Evolutionary conservation across 2,888 invertebrate species (phyloP).

Genomic region (Autographa pulchrina): DNA sequence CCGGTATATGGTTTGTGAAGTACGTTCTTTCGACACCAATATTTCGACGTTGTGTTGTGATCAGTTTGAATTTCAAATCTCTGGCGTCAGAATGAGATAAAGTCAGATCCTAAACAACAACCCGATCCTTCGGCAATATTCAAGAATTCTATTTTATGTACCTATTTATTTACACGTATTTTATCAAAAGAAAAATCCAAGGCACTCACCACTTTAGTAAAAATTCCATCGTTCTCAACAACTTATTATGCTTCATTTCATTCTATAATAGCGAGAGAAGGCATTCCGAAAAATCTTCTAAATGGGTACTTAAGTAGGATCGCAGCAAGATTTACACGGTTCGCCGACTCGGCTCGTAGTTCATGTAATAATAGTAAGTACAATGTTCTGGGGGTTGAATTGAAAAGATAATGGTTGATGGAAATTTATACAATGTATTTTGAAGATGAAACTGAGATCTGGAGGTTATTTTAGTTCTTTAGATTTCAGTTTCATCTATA

Average conservation of each 20-base stretch:
- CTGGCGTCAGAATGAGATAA: too few species aligned
- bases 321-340: constrained; percentile 26
- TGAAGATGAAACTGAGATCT: neutral
- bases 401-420: neutral
- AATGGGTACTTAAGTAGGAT: constrained; percentile 44
- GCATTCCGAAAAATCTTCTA: constrained; percentile 40
- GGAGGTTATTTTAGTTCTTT: too few species aligned
- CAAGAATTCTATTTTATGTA: neutral
- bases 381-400: neutral
- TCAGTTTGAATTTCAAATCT: too few species aligned
- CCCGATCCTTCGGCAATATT: too few species aligned
- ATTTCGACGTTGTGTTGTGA: too few species aligned
- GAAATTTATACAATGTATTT: neutral
- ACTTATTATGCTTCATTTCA: constrained; percentile 30
- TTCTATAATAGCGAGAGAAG: constrained; percentile 36
- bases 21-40: too few species aligned
- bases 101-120: too few species aligned
- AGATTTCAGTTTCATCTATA: too few species aligned
- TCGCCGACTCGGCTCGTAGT: constrained; percentile 13
- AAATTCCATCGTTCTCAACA: constrained; percentile 7
- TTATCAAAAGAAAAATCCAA: neutral
- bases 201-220: neutral
- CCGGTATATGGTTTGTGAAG: too few species aligned
- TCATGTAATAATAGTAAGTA: constrained; percentile 2
- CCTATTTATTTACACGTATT: neutral